Evolutionary conservation across 2,113 vertebrate genomes (phyloP), one percentile per base, ranked within the genome.

Genomic region (Cettia cetti): DNA sequence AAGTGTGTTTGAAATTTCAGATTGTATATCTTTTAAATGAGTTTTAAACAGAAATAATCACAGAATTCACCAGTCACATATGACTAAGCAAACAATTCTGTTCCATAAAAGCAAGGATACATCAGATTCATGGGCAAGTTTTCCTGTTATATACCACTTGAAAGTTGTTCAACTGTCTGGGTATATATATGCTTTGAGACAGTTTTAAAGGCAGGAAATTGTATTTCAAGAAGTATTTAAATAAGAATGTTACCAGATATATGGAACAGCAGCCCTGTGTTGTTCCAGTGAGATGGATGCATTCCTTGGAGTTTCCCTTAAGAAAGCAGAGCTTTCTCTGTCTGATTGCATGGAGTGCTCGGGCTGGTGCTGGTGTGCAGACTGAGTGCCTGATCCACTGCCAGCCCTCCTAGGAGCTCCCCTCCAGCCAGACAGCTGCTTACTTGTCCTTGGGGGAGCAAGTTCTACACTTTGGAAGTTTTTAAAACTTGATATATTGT

Each of bases 131-230:
- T 63, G 30, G 35, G 81, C 54, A 50, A 21, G 31, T 88, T 86
- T 90, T 89, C 76, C 90, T 57, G 9, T 56, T 82, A 33, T 3
- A 35, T 76, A 69, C 68, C 24, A 33, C 90, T 82, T 92, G 52
- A 54, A 93, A 95, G 35, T 82, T 85, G 53, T 79, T 92, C 86
- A 54, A 66, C 82, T 59, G 35, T 82, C 90, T 86, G 56, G 35
- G 4, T 47, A 30, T 71, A 77, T 85, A 3, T 88, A 47, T 81
- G 54, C 23, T 74, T 77, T 82, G 42, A 77, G 69, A 65, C 65
- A 20, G 42, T 78, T 94, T 74, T 82, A 86, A 83, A 80, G 68
- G 52, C 89, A 95, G 95, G 95, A 96, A 95, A 77, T 86, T 95
- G 63, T 69, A 85, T 90, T 92, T 64, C 56, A 93, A 94, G 56